Evolutionary conservation across 1,140 invertebrate genomes (phyloP).

Genomic region (Drosophila takahashii): DNA sequence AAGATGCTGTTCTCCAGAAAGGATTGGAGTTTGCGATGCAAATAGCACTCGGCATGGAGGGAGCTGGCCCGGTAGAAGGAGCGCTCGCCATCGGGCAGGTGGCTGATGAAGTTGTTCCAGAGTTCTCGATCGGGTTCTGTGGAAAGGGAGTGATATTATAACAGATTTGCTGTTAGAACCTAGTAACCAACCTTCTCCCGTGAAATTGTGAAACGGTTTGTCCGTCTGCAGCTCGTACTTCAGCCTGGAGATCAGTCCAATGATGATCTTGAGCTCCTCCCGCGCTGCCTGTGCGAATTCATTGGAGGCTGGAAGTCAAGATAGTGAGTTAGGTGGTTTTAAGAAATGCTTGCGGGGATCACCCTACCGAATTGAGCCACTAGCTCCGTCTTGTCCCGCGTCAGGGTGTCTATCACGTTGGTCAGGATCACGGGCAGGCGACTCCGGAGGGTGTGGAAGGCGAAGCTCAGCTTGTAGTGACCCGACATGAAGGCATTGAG

Average conservation of each 20-base stretch:
- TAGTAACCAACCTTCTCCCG: constrained; percentile 69
- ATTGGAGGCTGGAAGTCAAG: constrained; percentile 18
- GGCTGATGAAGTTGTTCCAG: constrained; percentile 85
- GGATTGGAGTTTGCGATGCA: constrained; percentile 94
- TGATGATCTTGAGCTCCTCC: constrained; percentile 91
- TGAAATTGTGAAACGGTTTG: constrained; percentile 89
- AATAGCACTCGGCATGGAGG: constrained; percentile 96
- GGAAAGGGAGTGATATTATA: constrained; percentile 5
- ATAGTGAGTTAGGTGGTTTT: neutral
- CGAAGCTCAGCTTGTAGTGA: constrained; percentile 89
- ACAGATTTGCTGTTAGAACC: neutral
- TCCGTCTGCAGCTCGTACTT: constrained; percentile 97
- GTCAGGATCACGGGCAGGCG: constrained; percentile 95
- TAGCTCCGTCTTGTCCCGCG: constrained; percentile 90
- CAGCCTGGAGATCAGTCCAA: constrained; percentile 92
- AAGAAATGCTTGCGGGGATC: neutral
- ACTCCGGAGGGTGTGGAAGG: constrained; percentile 93
- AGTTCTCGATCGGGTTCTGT: constrained; percentile 82
- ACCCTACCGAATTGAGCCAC: constrained; percentile 89
- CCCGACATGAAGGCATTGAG: constrained; percentile 65
- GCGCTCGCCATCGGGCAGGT: constrained; percentile 76
- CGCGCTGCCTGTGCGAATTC: constrained; percentile 85
- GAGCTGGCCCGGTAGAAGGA: constrained; percentile 93
- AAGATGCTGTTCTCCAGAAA: constrained; percentile 90
- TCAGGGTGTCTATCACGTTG: constrained; percentile 94